Base-by-base conservation (phyloP, 2,888 invertebrate species). In the Pachydiplax longipennis region DNA sequence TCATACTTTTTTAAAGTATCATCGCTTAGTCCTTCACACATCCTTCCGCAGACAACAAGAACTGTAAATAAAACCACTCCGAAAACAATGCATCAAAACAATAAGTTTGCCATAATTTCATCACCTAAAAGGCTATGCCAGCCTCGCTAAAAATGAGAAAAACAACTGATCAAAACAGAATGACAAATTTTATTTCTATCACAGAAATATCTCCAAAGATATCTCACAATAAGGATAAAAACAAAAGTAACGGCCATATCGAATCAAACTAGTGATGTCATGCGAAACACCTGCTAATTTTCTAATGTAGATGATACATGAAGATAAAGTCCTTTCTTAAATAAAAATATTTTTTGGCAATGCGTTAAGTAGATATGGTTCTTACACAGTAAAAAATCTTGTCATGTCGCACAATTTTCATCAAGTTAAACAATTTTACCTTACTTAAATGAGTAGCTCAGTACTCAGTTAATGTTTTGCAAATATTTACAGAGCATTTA, bases 301-400 rank as follows among this genome's bases (percentile, higher is more conserved):
- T 8, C 37, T 61, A 37, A 61, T 18, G 18, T 53, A n/a, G 87
- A 87, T 58, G 65, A 61, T n/a, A 37, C 40, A n/a, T 87, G 58
- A 37, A 35, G 53, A 48, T 22, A 87, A 18, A 53, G 53, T 53
- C 61, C 37, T 35, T 15, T 65, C 37, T 35, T 61, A 87, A 87
- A 87, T 35, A 58, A 82, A 87, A 87, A 87, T 87, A 87, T 65
- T 87, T 61, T n/a, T 22, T 61, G 87, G 37, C 58, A 61, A 87
- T 37, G 65, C 35, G 40, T 87, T 65, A 73, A 31, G 73, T 73
- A 87, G 87, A 87, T 87, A 87, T 87, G 87, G 87, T 87, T 87
- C 61, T 87, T 87, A 87, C 87, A 87, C n/a, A 37, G 87, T 87
- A 87, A 87, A 87, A 73, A 87, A 87, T 87, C 87, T 87, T 87